Evolutionary conservation across 23 tunicate species (phyloP).

Genomic region (Trididemnum clinides): DNA sequence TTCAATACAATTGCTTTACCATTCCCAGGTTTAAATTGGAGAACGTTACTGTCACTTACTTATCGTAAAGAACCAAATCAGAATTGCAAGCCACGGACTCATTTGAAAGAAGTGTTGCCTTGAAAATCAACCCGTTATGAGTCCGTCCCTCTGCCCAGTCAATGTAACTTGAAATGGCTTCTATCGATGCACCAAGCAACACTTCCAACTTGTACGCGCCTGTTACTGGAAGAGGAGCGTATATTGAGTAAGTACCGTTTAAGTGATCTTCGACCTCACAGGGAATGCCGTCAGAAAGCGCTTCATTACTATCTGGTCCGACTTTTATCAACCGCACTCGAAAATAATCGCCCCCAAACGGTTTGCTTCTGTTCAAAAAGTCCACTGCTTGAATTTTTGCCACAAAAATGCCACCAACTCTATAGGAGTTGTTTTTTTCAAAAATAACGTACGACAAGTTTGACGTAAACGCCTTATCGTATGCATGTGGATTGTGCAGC

Average conservation of each 20-base stretch:
- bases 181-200: neutral
- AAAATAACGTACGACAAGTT: neutral
- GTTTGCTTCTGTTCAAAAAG: neutral
- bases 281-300: constrained; percentile 26
- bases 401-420: neutral
- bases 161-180: neutral
- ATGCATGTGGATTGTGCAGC: neutral
- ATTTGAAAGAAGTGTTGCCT: neutral
- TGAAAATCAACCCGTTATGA: neutral
- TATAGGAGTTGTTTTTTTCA: neutral
- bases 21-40: no score
- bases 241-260: constrained; percentile 21
- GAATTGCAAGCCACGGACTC: constrained; percentile 27
- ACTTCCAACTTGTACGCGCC: constrained; percentile 20
- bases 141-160: constrained; percentile 1
- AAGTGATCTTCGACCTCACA: neutral
- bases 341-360: neutral
- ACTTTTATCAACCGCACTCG: neutral
- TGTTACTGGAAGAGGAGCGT: constrained; percentile 4
- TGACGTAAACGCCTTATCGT: neutral
- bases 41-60: constrained; percentile 14
- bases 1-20: no score
- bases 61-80: neutral
- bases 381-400: neutral
- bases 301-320: neutral